Percentiles rank a stretch among this genome's conserved stretches.
These are phyloP conservation scores for Archocentrus centrarchus DNA, from an alignment of 2,113 vertebrate genomes.

Conservation along the genomic window DNA sequence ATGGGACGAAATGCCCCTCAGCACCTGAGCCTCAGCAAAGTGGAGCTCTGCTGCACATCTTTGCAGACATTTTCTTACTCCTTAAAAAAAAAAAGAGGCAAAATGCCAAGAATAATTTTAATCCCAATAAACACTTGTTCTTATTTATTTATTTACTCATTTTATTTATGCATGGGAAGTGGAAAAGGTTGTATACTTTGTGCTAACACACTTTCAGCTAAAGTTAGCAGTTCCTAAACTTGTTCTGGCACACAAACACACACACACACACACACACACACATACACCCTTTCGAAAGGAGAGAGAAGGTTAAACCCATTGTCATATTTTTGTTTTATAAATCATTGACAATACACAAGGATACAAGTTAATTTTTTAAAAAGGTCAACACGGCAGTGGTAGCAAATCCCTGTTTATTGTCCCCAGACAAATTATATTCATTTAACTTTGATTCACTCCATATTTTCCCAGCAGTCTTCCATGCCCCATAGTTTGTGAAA, in stretches of 20 bases:
- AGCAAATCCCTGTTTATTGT: neutral
- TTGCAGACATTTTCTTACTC: neutral
- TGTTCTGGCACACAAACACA: neutral
- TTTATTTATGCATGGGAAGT: neutral
- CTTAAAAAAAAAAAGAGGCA: neutral
- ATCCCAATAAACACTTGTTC: neutral
- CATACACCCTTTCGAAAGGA: neutral
- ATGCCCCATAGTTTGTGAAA: neutral
- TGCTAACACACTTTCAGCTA: neutral
- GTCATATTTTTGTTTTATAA: too few relatives aligned
- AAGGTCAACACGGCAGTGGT: neutral
- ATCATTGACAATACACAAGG: neutral
- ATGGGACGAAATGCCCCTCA: neutral
- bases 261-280: too few relatives aligned
- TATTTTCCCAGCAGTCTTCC: neutral
- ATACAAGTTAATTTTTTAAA: neutral
- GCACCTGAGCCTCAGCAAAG: neutral
- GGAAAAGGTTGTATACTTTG: neutral
- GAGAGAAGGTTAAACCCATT: neutral
- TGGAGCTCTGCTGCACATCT: neutral
- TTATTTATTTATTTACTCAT: neutral
- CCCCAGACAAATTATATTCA: neutral
- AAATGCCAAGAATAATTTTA: slow-evolving; percentile 2
- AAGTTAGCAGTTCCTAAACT: neutral
- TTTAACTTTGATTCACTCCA: neutral